phyloP scores from a whole-genome alignment of 2,888 invertebrate genomes.

The Galerucella calmariensis region DNA sequence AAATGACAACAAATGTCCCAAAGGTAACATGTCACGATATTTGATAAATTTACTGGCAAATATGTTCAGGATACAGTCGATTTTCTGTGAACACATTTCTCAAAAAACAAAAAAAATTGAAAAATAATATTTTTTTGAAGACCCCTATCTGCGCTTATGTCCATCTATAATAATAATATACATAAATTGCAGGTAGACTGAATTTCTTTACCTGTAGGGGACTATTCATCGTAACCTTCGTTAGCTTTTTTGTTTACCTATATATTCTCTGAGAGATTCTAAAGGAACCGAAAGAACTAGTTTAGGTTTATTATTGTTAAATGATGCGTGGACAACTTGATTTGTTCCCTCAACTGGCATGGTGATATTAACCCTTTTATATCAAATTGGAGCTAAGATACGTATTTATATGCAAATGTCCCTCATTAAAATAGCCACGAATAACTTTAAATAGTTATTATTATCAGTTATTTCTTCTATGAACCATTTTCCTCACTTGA shows the following conservation, averaged over 20 bases:
- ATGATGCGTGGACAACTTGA: conserved; percentile 38
- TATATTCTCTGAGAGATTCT: conserved; percentile 17
- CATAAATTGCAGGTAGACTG: conserved; percentile 35
- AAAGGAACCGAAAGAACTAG: conserved; percentile 35
- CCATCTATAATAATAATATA: conserved; percentile 14
- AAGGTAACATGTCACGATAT: too few relatives aligned
- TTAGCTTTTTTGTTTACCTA: conserved; percentile 22
- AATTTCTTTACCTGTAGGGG: conserved; percentile 23
- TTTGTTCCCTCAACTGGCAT: conserved; percentile 15
- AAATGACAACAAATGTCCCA: too few relatives aligned
- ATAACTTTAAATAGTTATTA: not conserved
- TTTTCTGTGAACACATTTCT: too few relatives aligned
- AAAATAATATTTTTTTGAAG: not conserved
- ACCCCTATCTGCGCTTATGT: conserved; percentile 11
- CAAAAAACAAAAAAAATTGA: too few relatives aligned
- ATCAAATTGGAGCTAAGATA: conserved; percentile 2
- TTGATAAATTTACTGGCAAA: too few relatives aligned
- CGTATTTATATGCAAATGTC: conserved; percentile 19
- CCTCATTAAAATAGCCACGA: not conserved
- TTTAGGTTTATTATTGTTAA: conserved; percentile 35
- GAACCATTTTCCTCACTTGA: too few relatives aligned
- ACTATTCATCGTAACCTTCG: conserved; percentile 4
- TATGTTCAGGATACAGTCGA: too few relatives aligned
- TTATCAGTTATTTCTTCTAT: not conserved
- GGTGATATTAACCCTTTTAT: conserved; percentile 23